A percentile compares a stretch with the other conserved stretches of the same genome.
phyloP scores from a whole-genome alignment of 2,888 invertebrate genomes.

The Tetragonula carbonaria region DNA sequence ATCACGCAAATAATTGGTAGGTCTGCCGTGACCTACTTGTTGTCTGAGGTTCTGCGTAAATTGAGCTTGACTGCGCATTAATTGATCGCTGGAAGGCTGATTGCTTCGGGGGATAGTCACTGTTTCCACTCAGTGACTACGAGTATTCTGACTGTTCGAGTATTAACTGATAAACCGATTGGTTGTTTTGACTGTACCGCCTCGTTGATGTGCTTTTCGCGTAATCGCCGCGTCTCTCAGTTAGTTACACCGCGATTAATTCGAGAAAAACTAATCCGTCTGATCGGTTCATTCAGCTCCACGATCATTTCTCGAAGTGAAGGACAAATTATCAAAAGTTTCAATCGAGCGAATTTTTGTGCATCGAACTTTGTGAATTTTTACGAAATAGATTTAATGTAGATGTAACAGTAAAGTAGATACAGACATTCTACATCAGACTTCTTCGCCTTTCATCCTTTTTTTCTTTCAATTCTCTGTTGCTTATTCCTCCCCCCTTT shows the following conservation, averaged over 20 bases:
- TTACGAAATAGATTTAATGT: background rate
- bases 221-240: background rate
- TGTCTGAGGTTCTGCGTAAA: slow-evolving; percentile 21
- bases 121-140: slow-evolving; percentile 2
- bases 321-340: too few species aligned
- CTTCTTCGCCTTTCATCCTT: background rate
- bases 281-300: background rate
- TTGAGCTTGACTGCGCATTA: slow-evolving; percentile 32
- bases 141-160: background rate
- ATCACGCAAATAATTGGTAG: slow-evolving; percentile 23
- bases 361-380: too few species aligned
- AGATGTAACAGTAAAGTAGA: background rate
- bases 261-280: background rate
- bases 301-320: too few species aligned
- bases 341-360: too few species aligned
- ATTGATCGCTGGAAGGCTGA: slow-evolving; percentile 41
- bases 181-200: background rate
- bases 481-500: background rate
- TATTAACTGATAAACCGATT: slow-evolving; percentile 17
- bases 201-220: background rate
- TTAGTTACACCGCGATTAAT: background rate
- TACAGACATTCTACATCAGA: background rate
- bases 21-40: slow-evolving; percentile 30
- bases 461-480: background rate
- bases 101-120: slow-evolving; percentile 26